These are phyloP conservation scores for Campopleginae sp. DNA, from an alignment of 2,888 invertebrate species.

Conservation along the genomic window DNA sequence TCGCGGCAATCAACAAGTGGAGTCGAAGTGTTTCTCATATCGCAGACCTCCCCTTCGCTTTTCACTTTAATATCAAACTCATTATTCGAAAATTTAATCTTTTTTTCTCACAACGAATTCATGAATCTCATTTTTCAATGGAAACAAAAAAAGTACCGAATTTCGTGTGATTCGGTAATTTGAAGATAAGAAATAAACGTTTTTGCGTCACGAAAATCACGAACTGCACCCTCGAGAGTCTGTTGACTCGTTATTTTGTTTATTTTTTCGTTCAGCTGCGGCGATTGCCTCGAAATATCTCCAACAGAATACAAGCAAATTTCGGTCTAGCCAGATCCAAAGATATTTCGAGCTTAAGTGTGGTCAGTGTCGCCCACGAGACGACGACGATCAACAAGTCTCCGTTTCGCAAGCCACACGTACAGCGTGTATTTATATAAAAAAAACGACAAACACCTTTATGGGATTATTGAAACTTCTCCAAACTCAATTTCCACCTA, in stretches of 20 bases:
- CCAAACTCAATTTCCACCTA: not conserved
- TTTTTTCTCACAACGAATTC: not conserved
- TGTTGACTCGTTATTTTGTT: not conserved
- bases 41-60: not conserved
- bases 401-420: slow-evolving; percentile 41
- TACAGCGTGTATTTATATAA: not conserved
- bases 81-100: not conserved
- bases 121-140: not conserved
- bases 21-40: not conserved
- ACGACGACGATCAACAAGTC: slow-evolving; percentile 61
- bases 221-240: not conserved
- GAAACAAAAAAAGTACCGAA: not conserved
- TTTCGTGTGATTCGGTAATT: not conserved
- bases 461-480: slow-evolving; percentile 16
- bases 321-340: slow-evolving; percentile 19
- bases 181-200: not conserved
- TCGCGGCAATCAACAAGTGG: slow-evolving; percentile 40
- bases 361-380: slow-evolving; percentile 57
- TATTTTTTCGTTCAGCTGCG: not conserved
- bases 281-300: not conserved
- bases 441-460: slow-evolving; percentile 1
- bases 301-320: slow-evolving; percentile 36
- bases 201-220: not conserved
- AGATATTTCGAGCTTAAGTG: slow-evolving; percentile 49
- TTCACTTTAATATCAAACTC: not conserved